Evolutionary conservation across 2,888 invertebrate species (phyloP).

Genomic region (Antheraea yamamai): DNA sequence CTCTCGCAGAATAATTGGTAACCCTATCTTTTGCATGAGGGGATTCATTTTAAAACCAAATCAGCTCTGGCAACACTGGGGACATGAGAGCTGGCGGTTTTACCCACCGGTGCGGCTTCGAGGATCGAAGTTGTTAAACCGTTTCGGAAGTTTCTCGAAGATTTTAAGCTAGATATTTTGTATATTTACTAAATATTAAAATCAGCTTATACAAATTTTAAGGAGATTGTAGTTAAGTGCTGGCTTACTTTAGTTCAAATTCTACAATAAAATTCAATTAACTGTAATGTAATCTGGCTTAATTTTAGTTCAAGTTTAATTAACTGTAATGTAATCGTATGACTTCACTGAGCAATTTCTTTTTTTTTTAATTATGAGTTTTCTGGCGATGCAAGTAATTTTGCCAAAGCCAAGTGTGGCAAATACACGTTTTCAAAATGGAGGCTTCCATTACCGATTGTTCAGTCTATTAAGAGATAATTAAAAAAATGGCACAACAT

Average conservation of each 20-base stretch:
- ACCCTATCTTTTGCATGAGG: constrained; percentile 20
- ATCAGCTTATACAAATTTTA: not conserved
- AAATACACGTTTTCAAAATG: too few species aligned
- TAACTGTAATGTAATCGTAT: not conserved
- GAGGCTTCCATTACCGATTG: too few species aligned
- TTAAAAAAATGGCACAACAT: too few species aligned
- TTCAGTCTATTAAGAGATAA: too few species aligned
- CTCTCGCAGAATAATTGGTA: not conserved
- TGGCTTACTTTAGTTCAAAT: not conserved
- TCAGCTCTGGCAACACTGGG: constrained; percentile 38
- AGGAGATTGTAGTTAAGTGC: not conserved
- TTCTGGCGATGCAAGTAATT: too few species aligned
- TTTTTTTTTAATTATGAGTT: not conserved
- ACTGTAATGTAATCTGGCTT: not conserved
- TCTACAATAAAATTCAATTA: not conserved
- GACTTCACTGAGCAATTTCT: not conserved
- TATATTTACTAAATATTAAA: not conserved
- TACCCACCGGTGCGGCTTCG: not conserved
- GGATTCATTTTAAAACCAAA: constrained; percentile 43
- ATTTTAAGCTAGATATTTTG: not conserved
- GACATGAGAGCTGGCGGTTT: constrained; percentile 1
- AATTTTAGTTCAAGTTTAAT: not conserved
- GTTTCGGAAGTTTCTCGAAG: not conserved
- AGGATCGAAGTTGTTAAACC: not conserved
- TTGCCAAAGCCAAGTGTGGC: too few species aligned